Conservation (phyloP, 2,113 vertebrate species). For the Diphyllodes magnificus region DNA sequence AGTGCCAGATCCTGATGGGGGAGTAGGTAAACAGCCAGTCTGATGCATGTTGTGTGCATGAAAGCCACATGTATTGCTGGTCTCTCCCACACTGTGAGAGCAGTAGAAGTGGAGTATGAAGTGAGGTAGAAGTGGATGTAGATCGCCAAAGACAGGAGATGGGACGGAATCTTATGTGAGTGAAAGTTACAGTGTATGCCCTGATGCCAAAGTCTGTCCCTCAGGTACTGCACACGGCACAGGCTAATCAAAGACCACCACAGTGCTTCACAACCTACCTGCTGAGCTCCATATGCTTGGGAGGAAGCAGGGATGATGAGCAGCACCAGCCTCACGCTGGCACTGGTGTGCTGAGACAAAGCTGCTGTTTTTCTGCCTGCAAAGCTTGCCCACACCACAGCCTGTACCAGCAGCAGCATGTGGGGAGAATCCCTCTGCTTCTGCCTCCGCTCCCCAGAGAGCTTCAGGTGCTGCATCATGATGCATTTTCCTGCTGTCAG, state of each 20-base stretch:
- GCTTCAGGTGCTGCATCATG: background rate
- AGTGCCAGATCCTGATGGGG: background rate
- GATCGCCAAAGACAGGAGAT: background rate
- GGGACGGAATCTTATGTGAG: background rate
- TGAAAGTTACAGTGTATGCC: fast-evolving
- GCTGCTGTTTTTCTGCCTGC: background rate
- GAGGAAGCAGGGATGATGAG: background rate
- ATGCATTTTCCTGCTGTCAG: background rate
- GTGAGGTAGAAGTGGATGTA: no score
- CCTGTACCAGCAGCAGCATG: fast-evolving
- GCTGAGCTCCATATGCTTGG: background rate
- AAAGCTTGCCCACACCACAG: background rate
- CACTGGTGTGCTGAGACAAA: background rate
- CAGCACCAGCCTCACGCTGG: background rate
- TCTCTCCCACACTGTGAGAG: background rate
- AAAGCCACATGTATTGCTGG: background rate
- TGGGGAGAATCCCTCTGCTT: background rate
- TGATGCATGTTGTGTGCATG: background rate
- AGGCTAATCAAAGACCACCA: background rate
- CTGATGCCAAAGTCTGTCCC: background rate
- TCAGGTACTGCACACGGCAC: background rate
- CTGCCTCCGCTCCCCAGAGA: background rate
- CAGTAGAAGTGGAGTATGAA: background rate
- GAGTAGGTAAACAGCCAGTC: background rate
- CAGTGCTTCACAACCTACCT: background rate